Percentiles rank a stretch among this genome's conserved stretches.
phyloP scores from a whole-genome alignment of 1,140 invertebrate genomes.

The Tetranychus urticae region DNA sequence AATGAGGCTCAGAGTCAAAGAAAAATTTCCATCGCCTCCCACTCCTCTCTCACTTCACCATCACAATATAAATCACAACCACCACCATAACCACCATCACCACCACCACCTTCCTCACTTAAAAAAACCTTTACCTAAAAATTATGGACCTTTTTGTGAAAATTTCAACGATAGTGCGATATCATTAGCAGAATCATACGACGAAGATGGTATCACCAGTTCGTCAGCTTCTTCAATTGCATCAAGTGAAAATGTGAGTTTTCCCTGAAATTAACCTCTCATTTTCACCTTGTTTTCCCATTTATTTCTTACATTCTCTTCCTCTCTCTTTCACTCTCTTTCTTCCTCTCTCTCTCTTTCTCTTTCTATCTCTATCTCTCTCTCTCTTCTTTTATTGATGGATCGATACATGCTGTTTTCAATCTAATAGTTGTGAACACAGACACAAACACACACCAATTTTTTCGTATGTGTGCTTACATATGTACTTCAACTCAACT shows the following conservation, averaged over 20 bases:
- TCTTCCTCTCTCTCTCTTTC: background rate
- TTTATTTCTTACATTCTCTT: background rate
- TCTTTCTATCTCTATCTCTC: background rate
- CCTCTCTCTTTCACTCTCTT: background rate
- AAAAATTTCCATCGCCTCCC: background rate
- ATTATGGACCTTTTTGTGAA: background rate
- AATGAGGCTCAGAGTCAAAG: background rate
- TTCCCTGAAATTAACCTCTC: background rate
- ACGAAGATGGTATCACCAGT: background rate
- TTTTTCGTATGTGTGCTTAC: background rate
- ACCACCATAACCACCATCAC: no score
- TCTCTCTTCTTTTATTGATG: background rate
- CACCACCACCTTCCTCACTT: background rate
- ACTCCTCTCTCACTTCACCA: background rate
- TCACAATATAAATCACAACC: background rate
- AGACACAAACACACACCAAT: background rate
- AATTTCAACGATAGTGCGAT: background rate
- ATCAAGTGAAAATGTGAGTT: background rate
- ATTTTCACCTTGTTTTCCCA: background rate
- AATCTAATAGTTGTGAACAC: background rate
- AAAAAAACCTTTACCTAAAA: background rate
- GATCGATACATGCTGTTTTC: background rate
- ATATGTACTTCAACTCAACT: background rate
- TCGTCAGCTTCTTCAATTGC: background rate
- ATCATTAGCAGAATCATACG: background rate